Percentiles rank a stretch among this genome's conserved stretches.
Evolutionary conservation across 2,888 invertebrate genomes (phyloP).

Genomic region (Drosophila multiciliata): DNA sequence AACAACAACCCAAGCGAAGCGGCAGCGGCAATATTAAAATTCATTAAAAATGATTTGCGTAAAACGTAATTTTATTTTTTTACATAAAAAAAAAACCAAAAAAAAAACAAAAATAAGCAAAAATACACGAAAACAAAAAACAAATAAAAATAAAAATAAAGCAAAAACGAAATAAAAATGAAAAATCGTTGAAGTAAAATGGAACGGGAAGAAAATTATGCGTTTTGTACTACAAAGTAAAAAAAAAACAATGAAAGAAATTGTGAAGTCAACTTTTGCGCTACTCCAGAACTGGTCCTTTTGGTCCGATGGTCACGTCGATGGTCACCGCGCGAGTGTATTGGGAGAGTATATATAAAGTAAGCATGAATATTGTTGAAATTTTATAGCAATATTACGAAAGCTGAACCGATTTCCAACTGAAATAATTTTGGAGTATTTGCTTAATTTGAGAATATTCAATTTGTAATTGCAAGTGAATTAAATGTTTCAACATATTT

Average conservation of each 20-base stretch:
- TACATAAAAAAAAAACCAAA: slow-evolving; percentile 44
- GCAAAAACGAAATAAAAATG: slow-evolving; percentile 18
- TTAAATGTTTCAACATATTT: neutral
- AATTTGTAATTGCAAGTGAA: neutral
- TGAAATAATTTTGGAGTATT: neutral
- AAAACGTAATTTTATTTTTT: slow-evolving; percentile 80
- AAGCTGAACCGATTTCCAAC: neutral
- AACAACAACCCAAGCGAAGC: slow-evolving; percentile 30
- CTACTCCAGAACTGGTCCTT: neutral
- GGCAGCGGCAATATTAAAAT: slow-evolving; percentile 71
- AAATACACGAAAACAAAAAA: slow-evolving; percentile 4
- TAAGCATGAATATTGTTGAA: neutral
- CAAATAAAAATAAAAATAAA: slow-evolving; percentile 1
- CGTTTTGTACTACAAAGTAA: slow-evolving; percentile 48
- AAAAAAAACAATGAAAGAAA: slow-evolving; percentile 65
- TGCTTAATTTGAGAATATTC: neutral
- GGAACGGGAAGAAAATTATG: slow-evolving; percentile 13
- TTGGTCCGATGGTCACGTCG: neutral
- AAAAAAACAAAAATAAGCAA: neutral
- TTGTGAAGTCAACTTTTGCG: neutral
- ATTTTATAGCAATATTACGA: neutral
- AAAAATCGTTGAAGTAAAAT: slow-evolving; percentile 1
- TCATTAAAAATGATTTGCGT: slow-evolving; percentile 81
- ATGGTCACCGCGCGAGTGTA: too few species aligned
- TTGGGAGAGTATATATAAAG: too few species aligned